phyloP scores from a whole-genome alignment of 2,888 invertebrate genomes.

The Priocnemis perturbator region DNA sequence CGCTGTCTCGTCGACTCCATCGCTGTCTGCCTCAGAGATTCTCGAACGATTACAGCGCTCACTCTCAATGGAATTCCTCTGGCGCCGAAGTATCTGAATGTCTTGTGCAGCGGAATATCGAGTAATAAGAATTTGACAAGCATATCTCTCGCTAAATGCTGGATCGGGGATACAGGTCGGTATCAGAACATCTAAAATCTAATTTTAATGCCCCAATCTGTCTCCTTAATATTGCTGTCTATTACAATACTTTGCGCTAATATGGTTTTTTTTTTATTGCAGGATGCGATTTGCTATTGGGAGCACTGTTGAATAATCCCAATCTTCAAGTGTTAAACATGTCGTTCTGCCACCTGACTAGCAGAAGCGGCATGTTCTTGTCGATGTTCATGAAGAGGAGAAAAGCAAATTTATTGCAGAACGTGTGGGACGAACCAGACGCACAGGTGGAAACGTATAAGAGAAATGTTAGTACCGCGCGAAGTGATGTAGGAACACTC shows the following conservation, averaged over 20 bases:
- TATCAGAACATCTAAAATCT: no score
- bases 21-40: constrained; percentile 46
- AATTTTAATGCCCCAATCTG: no score
- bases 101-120: constrained; percentile 48
- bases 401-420: constrained; percentile 42
- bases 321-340: constrained; percentile 45
- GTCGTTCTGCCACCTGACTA: constrained; percentile 50
- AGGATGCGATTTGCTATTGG: constrained; percentile 56
- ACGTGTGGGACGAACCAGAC: constrained; percentile 37
- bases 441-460: background rate
- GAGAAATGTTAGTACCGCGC: no score
- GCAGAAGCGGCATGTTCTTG: constrained; percentile 33
- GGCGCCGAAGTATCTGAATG: constrained; percentile 47
- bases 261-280: background rate
- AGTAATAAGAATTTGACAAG: constrained; percentile 45
- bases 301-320: constrained; percentile 36
- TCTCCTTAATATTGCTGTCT: background rate
- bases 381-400: constrained; percentile 43
- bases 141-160: constrained; percentile 51
- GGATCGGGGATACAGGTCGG: constrained; percentile 54
- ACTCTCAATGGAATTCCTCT: constrained; percentile 58
- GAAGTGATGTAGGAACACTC: no score
- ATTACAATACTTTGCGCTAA: background rate
- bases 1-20: constrained; percentile 56
- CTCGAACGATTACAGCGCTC: constrained; percentile 45